Percentiles rank a stretch among this genome's conserved stretches.
phyloP scores from a whole-genome alignment of 2,797 vertebrate species.

The Mionectes olivaceus region DNA sequence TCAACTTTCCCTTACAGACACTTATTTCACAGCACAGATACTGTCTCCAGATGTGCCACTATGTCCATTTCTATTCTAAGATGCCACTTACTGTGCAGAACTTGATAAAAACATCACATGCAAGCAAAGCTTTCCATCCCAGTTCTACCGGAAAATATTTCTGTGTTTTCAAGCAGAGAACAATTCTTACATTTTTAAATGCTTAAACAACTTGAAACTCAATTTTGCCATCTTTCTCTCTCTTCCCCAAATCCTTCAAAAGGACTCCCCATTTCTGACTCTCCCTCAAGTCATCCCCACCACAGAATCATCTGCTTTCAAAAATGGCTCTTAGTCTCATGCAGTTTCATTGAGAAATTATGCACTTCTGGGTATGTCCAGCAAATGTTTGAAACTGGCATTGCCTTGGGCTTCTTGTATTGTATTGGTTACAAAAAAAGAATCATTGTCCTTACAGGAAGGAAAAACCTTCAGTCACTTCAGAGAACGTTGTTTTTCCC shows the following conservation, averaged over 20 bases:
- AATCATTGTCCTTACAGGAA: neutral
- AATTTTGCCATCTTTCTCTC: neutral
- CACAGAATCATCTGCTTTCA: neutral
- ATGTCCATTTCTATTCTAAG: neutral
- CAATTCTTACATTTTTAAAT: neutral
- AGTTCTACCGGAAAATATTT: neutral
- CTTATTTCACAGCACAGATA: neutral
- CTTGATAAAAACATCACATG: accelerated
- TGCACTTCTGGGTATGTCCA: neutral
- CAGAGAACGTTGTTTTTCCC: neutral
- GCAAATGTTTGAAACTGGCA: neutral
- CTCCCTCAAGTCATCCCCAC: neutral
- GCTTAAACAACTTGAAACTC: neutral
- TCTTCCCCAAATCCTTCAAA: neutral
- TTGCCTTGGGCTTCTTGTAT: neutral
- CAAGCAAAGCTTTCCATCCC: neutral
- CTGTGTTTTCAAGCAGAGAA: neutral
- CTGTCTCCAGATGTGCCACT: neutral
- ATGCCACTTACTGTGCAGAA: neutral
- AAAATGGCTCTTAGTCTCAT: neutral
- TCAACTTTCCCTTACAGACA: neutral
- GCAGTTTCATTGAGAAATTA: neutral
- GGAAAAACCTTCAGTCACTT: neutral
- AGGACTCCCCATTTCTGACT: neutral
- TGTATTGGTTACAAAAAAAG: neutral